A percentile compares a stretch with the other conserved stretches of the same genome.
phyloP scores from a whole-genome alignment of 2,797 vertebrate species.

The Hypotaenidia philippensis region DNA sequence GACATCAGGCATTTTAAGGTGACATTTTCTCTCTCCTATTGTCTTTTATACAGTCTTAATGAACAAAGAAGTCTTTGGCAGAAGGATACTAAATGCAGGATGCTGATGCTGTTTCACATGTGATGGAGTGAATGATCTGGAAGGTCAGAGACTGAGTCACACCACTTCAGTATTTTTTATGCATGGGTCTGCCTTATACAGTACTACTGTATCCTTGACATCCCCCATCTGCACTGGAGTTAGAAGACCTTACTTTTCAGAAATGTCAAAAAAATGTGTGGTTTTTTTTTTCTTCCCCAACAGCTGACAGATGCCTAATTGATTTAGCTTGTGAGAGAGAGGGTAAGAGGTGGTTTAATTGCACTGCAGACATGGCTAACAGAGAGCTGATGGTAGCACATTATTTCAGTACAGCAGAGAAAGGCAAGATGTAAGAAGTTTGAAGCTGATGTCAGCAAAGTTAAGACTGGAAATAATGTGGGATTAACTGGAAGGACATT shows the following conservation, averaged over 20 bases:
- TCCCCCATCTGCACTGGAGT: neutral
- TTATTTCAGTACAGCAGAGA: neutral
- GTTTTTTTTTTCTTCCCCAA: neutral
- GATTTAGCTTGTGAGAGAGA: neutral
- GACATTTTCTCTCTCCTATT: neutral
- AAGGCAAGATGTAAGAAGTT: neutral
- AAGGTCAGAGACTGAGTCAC: neutral
- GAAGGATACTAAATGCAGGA: neutral
- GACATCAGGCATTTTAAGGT: neutral
- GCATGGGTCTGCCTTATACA: fast-evolving
- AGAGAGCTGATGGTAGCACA: neutral
- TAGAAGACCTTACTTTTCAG: neutral
- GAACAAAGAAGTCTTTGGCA: neutral
- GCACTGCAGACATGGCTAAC: neutral
- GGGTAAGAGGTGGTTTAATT: neutral
- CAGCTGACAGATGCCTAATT: neutral
- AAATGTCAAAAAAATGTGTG: neutral
- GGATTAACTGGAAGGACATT: neutral
- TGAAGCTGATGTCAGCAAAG: neutral
- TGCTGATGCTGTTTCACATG: neutral
- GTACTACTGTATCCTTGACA: neutral
- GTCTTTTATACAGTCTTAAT: neutral
- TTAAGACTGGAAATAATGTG: neutral
- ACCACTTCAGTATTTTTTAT: neutral
- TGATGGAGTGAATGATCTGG: neutral